Evolutionary conservation across 2,888 invertebrate species (phyloP).

Genomic region (Dynastes hyllus): DNA sequence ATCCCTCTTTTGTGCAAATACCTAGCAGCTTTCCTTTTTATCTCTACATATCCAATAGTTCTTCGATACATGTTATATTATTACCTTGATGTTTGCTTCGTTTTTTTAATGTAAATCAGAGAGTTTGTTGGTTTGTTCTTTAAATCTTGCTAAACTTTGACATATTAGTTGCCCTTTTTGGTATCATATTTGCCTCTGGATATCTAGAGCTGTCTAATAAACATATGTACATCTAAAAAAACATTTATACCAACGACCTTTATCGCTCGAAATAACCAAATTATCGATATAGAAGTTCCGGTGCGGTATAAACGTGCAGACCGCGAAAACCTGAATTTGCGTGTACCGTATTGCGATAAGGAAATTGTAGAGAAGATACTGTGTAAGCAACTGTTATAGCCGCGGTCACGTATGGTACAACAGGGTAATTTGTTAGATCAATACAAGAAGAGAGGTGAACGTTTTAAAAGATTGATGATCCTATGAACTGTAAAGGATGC

Average conservation of each 20-base stretch:
- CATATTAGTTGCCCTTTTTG: no score
- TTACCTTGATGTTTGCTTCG: background rate
- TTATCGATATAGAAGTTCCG: background rate
- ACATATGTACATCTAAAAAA: background rate
- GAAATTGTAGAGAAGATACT: background rate
- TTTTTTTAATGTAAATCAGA: no score
- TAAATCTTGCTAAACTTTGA: no score
- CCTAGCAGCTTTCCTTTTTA: background rate
- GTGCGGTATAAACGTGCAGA: background rate
- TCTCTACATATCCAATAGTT: background rate
- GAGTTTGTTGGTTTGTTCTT: no score
- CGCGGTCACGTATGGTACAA: no score
- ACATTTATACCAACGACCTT: background rate
- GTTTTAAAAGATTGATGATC: no score
- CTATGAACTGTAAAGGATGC: no score
- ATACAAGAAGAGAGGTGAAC: no score
- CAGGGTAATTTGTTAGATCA: no score
- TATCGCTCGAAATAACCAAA: background rate
- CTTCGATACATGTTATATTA: background rate
- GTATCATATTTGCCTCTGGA: no score
- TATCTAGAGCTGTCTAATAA: background rate
- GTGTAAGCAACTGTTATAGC: no score
- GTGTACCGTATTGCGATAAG: background rate
- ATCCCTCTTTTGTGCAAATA: background rate
- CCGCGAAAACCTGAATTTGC: background rate